Conservation (phyloP, 1,140 invertebrate species). For the Brachionus plicatilis region DNA sequence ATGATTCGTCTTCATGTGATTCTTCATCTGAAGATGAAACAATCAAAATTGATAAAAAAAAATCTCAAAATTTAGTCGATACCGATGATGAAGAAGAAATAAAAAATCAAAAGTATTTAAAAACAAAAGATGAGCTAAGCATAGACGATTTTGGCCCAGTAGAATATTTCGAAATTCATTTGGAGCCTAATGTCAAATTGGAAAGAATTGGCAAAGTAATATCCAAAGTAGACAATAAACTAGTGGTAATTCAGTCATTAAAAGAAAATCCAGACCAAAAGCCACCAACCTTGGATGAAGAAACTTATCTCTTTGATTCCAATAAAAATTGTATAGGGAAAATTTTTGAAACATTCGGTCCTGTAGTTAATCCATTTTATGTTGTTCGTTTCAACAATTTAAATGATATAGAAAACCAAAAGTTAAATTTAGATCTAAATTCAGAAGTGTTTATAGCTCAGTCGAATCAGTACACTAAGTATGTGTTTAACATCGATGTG, state of each 20-base stretch:
- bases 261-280: slow-evolving; percentile 11
- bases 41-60: not conserved
- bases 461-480: slow-evolving; percentile 64
- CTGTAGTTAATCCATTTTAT: slow-evolving; percentile 71
- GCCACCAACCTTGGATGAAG: slow-evolving; percentile 12
- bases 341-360: slow-evolving; percentile 82
- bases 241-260: not conserved
- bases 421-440: slow-evolving; percentile 60
- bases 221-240: slow-evolving; percentile 15
- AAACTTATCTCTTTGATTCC: slow-evolving; percentile 27
- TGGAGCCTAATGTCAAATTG: slow-evolving; percentile 4
- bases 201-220: slow-evolving; percentile 28
- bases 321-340: slow-evolving; percentile 50
- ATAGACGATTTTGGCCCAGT: slow-evolving; percentile 30
- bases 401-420: slow-evolving; percentile 65
- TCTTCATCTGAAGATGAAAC: not conserved
- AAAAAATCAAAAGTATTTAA: slow-evolving; percentile 1
- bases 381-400: slow-evolving; percentile 73
- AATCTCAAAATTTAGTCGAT: not conserved
- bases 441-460: slow-evolving; percentile 73
- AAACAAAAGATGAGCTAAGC: slow-evolving; percentile 28
- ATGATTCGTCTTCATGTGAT: not conserved
- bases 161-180: slow-evolving; percentile 1
- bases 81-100: slow-evolving; percentile 6
- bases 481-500: slow-evolving; percentile 64